These are phyloP conservation scores for Drosophila neotestacea DNA, from an alignment of 2,888 invertebrate species.

Conservation along the genomic window DNA sequence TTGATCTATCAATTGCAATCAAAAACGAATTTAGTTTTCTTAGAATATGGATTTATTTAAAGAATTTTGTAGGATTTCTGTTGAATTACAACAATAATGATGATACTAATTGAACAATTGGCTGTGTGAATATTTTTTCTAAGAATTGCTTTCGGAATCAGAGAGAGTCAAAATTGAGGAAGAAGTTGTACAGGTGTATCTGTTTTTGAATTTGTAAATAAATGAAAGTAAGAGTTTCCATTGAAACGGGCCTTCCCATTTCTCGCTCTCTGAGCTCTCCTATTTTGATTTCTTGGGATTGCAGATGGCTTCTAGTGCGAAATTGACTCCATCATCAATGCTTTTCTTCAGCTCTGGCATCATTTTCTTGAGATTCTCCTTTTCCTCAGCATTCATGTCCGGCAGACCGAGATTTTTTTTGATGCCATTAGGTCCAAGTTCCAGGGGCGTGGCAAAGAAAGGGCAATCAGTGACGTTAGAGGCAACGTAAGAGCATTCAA, in stretches of 20 bases:
- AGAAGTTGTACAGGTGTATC: background rate
- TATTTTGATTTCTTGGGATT: background rate
- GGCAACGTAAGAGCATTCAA: conserved; percentile 95
- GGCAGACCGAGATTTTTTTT: conserved; percentile 96
- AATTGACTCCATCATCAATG: conserved; percentile 95
- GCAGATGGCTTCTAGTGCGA: conserved; percentile 90
- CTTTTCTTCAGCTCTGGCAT: conserved; percentile 95
- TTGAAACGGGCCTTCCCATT: background rate
- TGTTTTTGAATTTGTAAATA: background rate
- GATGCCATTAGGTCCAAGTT: conserved; percentile 90
- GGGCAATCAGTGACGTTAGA: conserved; percentile 93
- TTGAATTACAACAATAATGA: background rate
- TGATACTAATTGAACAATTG: background rate
- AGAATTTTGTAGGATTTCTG: background rate
- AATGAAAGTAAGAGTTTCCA: background rate
- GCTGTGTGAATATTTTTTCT: background rate
- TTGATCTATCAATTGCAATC: too few species aligned
- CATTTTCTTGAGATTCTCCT: conserved; percentile 91
- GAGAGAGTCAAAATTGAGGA: background rate
- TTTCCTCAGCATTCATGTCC: conserved; percentile 91
- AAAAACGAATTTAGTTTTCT: background rate
- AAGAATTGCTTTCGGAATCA: background rate
- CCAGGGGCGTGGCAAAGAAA: conserved; percentile 96
- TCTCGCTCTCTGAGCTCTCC: background rate
- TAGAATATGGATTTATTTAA: background rate